Conservation (phyloP, 2,113 vertebrate species). For the Laticauda colubrina region DNA sequence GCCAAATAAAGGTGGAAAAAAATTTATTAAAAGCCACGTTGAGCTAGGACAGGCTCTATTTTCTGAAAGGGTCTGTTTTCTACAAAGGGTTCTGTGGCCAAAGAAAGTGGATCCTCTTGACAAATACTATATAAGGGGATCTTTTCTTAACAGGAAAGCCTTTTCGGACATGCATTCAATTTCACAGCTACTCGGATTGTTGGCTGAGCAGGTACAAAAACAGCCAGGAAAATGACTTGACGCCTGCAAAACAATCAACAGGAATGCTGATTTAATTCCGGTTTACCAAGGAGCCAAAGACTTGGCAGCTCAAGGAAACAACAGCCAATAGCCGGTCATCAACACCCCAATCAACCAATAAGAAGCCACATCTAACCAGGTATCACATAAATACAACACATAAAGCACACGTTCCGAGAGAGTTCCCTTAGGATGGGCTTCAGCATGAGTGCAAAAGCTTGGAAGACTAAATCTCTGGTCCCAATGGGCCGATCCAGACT, state of each 20-base stretch:
- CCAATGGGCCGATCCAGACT: background rate
- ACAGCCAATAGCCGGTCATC: background rate
- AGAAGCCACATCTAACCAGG: background rate
- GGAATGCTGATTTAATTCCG: background rate
- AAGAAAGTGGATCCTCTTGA: background rate
- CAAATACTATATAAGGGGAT: too few relatives aligned
- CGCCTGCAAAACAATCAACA: background rate
- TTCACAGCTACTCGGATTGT: background rate
- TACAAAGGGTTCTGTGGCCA: background rate
- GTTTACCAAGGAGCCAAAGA: background rate
- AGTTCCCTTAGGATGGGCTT: background rate
- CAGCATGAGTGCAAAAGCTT: background rate
- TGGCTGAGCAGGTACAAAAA: background rate
- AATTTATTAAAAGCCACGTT: background rate
- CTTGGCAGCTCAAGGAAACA: background rate
- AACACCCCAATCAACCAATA: background rate
- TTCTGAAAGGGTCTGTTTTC: background rate
- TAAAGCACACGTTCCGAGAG: background rate
- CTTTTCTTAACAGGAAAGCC: too few relatives aligned
- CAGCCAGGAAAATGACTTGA: background rate
- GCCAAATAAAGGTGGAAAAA: background rate
- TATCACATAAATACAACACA: background rate
- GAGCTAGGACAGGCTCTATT: background rate
- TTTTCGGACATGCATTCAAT: background rate
- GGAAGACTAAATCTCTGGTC: background rate